phyloP scores from a whole-genome alignment of 2,888 invertebrate species.

The Pogonocherus hispidulus region DNA sequence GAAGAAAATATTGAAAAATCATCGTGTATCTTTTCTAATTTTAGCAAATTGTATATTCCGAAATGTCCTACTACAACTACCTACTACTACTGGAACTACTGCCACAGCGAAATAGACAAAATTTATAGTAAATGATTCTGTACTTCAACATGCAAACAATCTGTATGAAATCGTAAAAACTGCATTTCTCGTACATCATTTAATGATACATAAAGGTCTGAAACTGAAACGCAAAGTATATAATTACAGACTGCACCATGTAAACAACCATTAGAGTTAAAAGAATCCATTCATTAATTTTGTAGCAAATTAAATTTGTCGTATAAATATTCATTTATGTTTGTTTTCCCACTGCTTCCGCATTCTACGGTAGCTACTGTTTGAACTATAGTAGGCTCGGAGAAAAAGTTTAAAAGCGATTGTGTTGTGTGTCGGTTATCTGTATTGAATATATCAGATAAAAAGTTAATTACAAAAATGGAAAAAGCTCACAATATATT shows the following conservation, averaged over 20 bases:
- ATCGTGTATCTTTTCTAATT: too few species aligned
- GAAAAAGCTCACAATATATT: slow-evolving; percentile 22
- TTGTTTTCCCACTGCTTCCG: slow-evolving; percentile 36
- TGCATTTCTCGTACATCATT: not conserved
- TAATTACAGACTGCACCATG: slow-evolving; percentile 15
- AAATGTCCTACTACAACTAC: too few species aligned
- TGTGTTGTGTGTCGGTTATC: not conserved
- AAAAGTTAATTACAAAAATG: not conserved
- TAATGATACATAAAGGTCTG: not conserved
- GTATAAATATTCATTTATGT: slow-evolving; percentile 44
- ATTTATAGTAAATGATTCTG: too few species aligned
- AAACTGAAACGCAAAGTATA: not conserved
- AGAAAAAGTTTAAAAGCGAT: slow-evolving; percentile 22
- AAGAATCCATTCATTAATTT: slow-evolving; percentile 42
- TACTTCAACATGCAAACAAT: too few species aligned
- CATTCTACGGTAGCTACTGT: slow-evolving; percentile 33
- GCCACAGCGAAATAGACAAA: too few species aligned
- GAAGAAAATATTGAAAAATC: too few species aligned
- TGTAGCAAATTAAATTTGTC: slow-evolving; percentile 38
- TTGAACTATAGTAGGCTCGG: not conserved
- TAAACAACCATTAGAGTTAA: slow-evolving; percentile 39
- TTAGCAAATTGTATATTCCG: too few species aligned
- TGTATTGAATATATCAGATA: slow-evolving; percentile 1
- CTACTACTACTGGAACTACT: too few species aligned
- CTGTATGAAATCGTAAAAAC: not conserved